phyloP scores from a whole-genome alignment of 2,113 vertebrate genomes.

The Ginglymostoma cirratum region DNA sequence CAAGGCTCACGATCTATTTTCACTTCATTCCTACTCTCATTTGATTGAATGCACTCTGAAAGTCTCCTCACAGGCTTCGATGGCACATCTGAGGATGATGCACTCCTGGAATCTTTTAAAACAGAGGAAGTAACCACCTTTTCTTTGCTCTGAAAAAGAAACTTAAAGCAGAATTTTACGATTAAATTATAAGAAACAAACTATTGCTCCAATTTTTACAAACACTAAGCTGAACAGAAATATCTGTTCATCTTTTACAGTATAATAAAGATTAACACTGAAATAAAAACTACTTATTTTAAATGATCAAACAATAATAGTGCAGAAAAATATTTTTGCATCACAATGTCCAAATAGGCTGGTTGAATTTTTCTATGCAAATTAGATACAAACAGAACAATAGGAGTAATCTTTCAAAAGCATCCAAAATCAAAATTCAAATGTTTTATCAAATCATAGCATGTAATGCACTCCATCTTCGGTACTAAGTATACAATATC shows the following conservation, averaged over 20 bases:
- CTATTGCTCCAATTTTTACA: not conserved
- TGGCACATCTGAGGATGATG: slow-evolving; percentile 53
- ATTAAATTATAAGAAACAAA: not conserved
- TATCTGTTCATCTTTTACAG: not conserved
- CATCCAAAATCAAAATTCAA: not conserved
- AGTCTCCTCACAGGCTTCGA: slow-evolving; percentile 62
- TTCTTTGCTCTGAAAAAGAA: slow-evolving; percentile 36
- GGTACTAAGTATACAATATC: not conserved
- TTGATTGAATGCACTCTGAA: slow-evolving; percentile 59
- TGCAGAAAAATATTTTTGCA: not conserved
- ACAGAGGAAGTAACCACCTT: slow-evolving; percentile 39
- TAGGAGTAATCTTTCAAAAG: not conserved
- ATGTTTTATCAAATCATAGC: not conserved
- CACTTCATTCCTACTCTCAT: slow-evolving; percentile 60
- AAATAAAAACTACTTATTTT: not conserved
- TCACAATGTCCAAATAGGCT: not conserved
- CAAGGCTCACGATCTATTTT: slow-evolving; percentile 57
- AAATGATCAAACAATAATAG: not conserved
- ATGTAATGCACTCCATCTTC: not conserved
- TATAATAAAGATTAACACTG: not conserved
- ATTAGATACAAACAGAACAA: not conserved
- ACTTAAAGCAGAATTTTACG: not conserved
- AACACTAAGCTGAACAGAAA: not conserved
- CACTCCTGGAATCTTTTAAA: slow-evolving; percentile 62
- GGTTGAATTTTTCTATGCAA: not conserved